Base-by-base conservation (phyloP, 2,797 vertebrate species). In the Sebastes iracundus region DNA sequence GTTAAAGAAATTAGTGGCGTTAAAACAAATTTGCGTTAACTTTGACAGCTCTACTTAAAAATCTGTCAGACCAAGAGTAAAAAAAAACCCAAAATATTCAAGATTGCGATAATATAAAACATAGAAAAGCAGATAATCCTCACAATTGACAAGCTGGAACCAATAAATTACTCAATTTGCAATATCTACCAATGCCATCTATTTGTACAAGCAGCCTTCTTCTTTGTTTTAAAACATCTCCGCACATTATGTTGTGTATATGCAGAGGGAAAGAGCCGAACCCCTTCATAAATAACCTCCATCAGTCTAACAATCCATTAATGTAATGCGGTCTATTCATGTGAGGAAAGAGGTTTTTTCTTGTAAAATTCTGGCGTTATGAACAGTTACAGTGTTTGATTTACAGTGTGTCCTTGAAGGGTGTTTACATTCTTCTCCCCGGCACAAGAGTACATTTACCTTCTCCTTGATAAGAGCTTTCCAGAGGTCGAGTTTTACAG, bases 381-480 rank as follows among this genome's bases (percentile, higher is more conserved):
- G 23, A 86, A 28, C 68, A 62, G 6, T 35, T 10, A 10, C 55
- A n/a, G n/a, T 60, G 66, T 75, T 73, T 84, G 61, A 78, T 79
- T 81, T 42, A 66, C 49, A 16, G 12, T 1, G 4, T 56, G 82
- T 67, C 79, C 79, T 84, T 88, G 77, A 75, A 32, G 32, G 20
- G 16, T 32, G 59, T 80, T 52, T 52, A 46, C 59, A 58, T 42
- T 70, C 27, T 58, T 30, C 62, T 67, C 20, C 7, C 2, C 23
- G 11, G 35, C 72, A 58, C 59, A 27, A 35, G 42, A 73, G 5
- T 2, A 32, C 23, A 56, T 83, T 68, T 64, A 83, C 55, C 55
- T 38, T 49, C 12, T n/a, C 18, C 38, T 9, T 53, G 72, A 81
- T 82, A 75, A 84, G 53, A 86, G 32, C 33, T 68, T 68, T 79